Percentiles rank a stretch among this genome's conserved stretches.
phyloP scores from a whole-genome alignment of 2,113 vertebrate species.

The Guaruba guarouba region DNA sequence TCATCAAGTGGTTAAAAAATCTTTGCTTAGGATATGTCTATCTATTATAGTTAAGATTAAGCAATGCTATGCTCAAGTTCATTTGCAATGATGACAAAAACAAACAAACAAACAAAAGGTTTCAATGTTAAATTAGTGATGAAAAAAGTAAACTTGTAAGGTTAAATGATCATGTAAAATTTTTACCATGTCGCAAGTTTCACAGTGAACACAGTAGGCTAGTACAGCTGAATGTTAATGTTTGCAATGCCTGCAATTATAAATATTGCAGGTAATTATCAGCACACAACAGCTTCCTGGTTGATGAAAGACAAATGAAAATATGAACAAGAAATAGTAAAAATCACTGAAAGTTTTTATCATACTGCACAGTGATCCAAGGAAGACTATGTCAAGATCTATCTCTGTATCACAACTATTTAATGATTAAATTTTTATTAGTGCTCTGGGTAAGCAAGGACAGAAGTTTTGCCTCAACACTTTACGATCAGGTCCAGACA shows the following conservation, averaged over 20 bases:
- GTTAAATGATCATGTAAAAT: conserved; percentile 17
- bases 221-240: conserved; percentile 29
- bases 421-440: background rate
- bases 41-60: background rate
- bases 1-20: conserved; percentile 6
- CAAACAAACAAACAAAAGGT: background rate
- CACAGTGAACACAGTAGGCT: conserved; percentile 60
- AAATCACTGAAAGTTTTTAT: background rate
- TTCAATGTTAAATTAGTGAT: conserved; percentile 45
- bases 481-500: background rate
- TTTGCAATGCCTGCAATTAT: background rate
- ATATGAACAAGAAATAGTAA: background rate
- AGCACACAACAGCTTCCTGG: conserved; percentile 21
- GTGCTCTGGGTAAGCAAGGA: background rate
- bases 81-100: background rate
- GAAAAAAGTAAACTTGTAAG: conserved; percentile 46
- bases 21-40: background rate
- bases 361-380: conserved; percentile 8
- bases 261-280: conserved; percentile 3
- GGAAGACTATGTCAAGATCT: conserved; percentile 14
- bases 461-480: background rate
- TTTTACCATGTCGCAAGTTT: conserved; percentile 5
- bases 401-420: background rate
- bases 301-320: conserved; percentile 22
- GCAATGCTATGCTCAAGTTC: conserved; percentile 1